Conservation (phyloP, 2,888 invertebrate species). For the Electrophaes corylata region DNA sequence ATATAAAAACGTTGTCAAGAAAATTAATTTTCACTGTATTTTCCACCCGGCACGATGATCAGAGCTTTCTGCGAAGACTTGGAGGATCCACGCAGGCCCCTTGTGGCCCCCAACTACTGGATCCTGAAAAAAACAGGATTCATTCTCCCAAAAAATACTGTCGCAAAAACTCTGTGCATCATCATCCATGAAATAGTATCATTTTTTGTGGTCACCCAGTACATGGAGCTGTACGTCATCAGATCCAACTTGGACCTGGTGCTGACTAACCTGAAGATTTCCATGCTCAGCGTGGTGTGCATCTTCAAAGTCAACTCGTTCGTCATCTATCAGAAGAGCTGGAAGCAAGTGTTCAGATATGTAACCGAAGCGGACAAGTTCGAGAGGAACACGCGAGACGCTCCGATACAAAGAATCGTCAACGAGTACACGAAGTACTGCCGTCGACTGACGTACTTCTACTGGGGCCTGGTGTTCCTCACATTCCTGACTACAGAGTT, state of each 20-base stretch:
- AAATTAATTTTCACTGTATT: constrained; percentile 28
- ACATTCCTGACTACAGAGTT: constrained; percentile 42
- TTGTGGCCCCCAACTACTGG: constrained; percentile 71
- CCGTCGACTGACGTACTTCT: constrained; percentile 61
- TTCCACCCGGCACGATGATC: constrained; percentile 28
- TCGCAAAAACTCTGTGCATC: constrained; percentile 49
- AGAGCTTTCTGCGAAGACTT: constrained; percentile 48
- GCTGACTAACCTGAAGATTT: constrained; percentile 68
- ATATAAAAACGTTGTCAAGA: constrained; percentile 19
- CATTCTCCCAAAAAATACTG: constrained; percentile 55
- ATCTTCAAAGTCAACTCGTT: constrained; percentile 64
- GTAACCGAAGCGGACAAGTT: constrained; percentile 64
- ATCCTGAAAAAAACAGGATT: constrained; percentile 57
- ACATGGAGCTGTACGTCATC: constrained; percentile 66
- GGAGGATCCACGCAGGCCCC: constrained; percentile 58
- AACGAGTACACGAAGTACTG: constrained; percentile 65
- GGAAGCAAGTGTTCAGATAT: constrained; percentile 65
- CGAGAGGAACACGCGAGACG: constrained; percentile 56
- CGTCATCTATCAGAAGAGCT: constrained; percentile 62
- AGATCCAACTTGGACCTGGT: constrained; percentile 64
- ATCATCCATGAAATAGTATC: constrained; percentile 57
- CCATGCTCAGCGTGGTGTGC: constrained; percentile 74
- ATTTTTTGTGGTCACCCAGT: constrained; percentile 66
- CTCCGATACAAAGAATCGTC: constrained; percentile 49
- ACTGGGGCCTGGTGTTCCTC: constrained; percentile 63